Conservation (phyloP, 2,888 invertebrate species). For the Dinocampus coccinellae region DNA sequence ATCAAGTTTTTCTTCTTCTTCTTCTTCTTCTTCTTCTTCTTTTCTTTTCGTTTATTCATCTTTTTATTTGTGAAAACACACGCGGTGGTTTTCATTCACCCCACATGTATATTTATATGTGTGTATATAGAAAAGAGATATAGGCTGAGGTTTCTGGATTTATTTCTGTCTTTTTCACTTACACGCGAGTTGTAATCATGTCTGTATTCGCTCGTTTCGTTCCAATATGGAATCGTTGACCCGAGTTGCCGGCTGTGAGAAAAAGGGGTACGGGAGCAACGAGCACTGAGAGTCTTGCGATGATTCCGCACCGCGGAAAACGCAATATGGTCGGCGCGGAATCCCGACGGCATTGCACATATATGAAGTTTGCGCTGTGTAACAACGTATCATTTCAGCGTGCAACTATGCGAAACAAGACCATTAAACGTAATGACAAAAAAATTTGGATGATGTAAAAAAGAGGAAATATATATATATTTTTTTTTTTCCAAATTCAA, state of each 20-base stretch:
- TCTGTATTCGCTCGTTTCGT: constrained; percentile 31
- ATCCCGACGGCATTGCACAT: constrained; percentile 29
- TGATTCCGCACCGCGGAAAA: constrained; percentile 47
- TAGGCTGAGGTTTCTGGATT: not conserved
- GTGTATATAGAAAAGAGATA: not conserved
- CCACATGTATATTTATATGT: not conserved
- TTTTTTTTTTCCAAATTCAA: not conserved
- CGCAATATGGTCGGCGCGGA: constrained; percentile 38
- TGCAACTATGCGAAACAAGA: constrained; percentile 29
- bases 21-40: not conserved
- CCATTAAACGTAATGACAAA: not conserved
- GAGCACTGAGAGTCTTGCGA: constrained; percentile 12
- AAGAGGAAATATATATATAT: not conserved
- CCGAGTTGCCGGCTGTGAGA: constrained; percentile 47
- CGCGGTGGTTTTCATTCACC: constrained; percentile 1
- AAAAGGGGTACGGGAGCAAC: constrained; percentile 41
- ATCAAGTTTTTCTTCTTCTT: not conserved
- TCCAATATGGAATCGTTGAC: constrained; percentile 50
- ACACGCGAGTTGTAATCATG: not conserved
- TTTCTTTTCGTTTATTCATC: not conserved
- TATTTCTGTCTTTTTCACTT: not conserved
- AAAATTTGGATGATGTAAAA: not conserved
- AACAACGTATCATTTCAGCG: constrained; percentile 2
- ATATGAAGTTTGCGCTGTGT: not conserved
- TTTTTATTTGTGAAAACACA: constrained; percentile 1